These are phyloP conservation scores for Neostethus bicornis DNA, from an alignment of 2,797 vertebrate species.

Conservation along the genomic window DNA sequence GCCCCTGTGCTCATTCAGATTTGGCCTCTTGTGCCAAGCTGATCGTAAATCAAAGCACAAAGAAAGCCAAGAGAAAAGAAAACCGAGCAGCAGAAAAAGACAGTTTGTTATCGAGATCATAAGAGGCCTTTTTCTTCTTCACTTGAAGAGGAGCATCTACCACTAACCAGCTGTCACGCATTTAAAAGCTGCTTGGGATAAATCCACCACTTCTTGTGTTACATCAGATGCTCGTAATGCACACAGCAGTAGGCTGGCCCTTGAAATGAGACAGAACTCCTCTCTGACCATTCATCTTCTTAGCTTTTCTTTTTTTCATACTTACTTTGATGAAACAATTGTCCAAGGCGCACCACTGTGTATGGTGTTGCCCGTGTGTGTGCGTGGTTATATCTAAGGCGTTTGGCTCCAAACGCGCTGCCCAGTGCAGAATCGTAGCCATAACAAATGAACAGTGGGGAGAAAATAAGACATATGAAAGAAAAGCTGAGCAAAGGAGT, in stretches of 20 bases:
- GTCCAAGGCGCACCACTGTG: slow-evolving; percentile 56
- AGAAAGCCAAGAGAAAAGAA: slow-evolving; percentile 40
- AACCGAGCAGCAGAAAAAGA: slow-evolving; percentile 42
- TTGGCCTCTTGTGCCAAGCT: slow-evolving; percentile 35
- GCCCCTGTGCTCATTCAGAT: slow-evolving; percentile 33
- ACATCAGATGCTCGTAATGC: slow-evolving; percentile 72
- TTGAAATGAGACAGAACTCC: slow-evolving; percentile 68
- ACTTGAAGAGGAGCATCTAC: slow-evolving; percentile 52
- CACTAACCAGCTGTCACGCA: slow-evolving; percentile 74
- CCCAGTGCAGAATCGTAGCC: slow-evolving; percentile 81
- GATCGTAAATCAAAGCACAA: slow-evolving; percentile 63
- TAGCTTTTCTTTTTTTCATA: slow-evolving; percentile 15
- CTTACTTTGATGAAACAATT: slow-evolving; percentile 53
- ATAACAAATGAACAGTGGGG: slow-evolving; percentile 79
- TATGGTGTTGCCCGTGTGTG: slow-evolving; percentile 53
- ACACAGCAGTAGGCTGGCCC: slow-evolving; percentile 58
- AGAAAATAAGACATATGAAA: slow-evolving; percentile 83
- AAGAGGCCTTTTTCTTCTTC: slow-evolving; percentile 48
- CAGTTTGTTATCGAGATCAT: slow-evolving; percentile 66
- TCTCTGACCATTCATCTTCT: slow-evolving; percentile 68
- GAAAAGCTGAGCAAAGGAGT: slow-evolving; percentile 82
- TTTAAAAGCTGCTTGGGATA: slow-evolving; percentile 69
- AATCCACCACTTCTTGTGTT: slow-evolving; percentile 63
- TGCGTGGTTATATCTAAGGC: slow-evolving; percentile 62
- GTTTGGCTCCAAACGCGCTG: slow-evolving; percentile 80